Evolutionary conservation across 2,888 invertebrate species (phyloP).

Genomic region (Gerris lacustris): DNA sequence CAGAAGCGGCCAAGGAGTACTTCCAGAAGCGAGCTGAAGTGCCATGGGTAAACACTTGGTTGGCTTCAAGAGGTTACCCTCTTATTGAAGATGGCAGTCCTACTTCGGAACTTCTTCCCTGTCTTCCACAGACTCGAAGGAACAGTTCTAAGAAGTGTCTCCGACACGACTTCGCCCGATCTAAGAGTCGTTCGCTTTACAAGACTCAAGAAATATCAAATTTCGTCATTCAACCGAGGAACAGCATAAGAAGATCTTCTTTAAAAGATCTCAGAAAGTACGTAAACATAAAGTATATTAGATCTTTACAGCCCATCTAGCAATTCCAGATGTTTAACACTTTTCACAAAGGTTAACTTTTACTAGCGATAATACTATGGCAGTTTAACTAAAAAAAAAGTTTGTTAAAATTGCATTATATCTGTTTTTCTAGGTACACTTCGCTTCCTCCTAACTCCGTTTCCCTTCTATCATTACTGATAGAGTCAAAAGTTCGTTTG

Average conservation of each 20-base stretch:
- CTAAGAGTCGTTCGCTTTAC: constrained; percentile 40
- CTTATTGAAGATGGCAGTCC: neutral
- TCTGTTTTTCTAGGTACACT: constrained; percentile 36
- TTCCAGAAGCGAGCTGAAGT: constrained; percentile 41
- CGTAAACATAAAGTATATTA: constrained; percentile 20
- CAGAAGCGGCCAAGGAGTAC: constrained; percentile 36
- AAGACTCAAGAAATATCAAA: constrained; percentile 36
- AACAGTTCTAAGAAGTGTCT: constrained; percentile 40
- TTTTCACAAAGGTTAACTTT: neutral
- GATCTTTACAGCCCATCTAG: neutral
- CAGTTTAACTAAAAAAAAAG: neutral
- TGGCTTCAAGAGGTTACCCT: constrained; percentile 39
- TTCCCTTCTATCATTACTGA: constrained; percentile 41
- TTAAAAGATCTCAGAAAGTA: constrained; percentile 42
- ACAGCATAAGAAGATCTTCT: constrained; percentile 37
- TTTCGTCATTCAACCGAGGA: constrained; percentile 28
- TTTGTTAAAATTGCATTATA: neutral
- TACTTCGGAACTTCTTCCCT: neutral
- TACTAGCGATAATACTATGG: neutral
- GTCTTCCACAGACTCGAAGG: constrained; percentile 29
- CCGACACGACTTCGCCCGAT: constrained; percentile 41
- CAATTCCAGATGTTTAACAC: neutral
- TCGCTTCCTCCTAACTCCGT: constrained; percentile 42
- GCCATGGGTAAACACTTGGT: constrained; percentile 40
- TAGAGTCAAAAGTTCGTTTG: constrained; percentile 41